Base-by-base conservation (phyloP, 1,140 invertebrate species). In the Geopemphigus sp. region DNA sequence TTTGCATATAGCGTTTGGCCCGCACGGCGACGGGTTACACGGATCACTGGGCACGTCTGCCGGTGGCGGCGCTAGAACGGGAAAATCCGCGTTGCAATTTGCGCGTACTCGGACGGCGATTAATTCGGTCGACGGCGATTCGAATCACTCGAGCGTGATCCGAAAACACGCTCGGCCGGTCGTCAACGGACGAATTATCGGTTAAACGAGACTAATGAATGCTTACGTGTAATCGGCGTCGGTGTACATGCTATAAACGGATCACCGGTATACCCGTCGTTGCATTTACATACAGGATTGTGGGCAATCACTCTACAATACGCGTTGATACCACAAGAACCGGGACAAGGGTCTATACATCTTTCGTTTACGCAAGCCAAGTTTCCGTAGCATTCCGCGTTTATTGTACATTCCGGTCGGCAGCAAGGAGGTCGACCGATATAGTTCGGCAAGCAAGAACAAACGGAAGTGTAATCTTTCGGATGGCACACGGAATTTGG, bases 241-340 rank as follows among this genome's bases (percentile, higher is more conserved):
- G 84, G 87, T 83, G 84, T 87, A 83, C 93, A 95, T 83, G 91
- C 91, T 56, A 89, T 89, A 84, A 94, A 94, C 22, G 94, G 92
- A 89, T 95, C 91, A 72, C 93, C 94, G 39, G 91, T 92, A 85
- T 89, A 94, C 15, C 93, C 93, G 29, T 89, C 86, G 53, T 90
- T 87, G 84, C 94, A 96, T 80, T 89, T 89, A 85, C 94, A 96
- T 47, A 94, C 87, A 4, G 94, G 92, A 76, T 92, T 88, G 84
- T 96, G 94, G 83, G 93, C 92, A 39, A 92, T 88, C 53, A 94
- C 92, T 82, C 89, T 90, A 84, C 94, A 96, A 82, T 89, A 88
- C 3, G 93, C 93, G 84, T 94, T 93, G 19, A 91, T 87, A 24
- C 94, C 94, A 84, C 94, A 95, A 1, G 93, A 93, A 19, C 93